Evolutionary conservation across 2,888 invertebrate genomes (phyloP).

Genomic region (Oligia latruncula): DNA sequence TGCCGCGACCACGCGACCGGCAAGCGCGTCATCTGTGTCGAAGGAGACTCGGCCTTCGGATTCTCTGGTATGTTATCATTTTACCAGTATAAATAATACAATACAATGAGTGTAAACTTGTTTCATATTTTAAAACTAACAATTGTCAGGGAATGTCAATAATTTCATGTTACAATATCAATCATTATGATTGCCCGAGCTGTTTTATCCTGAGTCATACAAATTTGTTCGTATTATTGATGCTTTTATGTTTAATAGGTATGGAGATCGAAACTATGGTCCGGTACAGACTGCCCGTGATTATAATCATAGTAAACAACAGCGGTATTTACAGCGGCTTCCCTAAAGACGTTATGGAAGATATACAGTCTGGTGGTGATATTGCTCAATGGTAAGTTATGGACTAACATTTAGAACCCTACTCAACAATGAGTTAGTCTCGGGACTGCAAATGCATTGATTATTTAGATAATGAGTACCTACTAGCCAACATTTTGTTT

Average conservation of each 20-base stretch:
- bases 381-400: constrained; percentile 93
- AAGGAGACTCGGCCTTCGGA: constrained; percentile 99
- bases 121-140: constrained; percentile 45
- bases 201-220: constrained; percentile 34
- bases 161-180: constrained; percentile 46
- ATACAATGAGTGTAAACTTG: constrained; percentile 43
- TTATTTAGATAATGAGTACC: background rate
- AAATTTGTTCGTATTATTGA: constrained; percentile 23
- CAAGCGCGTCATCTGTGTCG: constrained; percentile 97
- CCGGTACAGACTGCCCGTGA: constrained; percentile 97
- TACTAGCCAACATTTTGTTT: background rate
- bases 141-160: constrained; percentile 57
- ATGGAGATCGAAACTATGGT: constrained; percentile 99
- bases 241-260: constrained; percentile 82
- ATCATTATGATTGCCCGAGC: constrained; percentile 37
- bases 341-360: constrained; percentile 93
- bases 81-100: constrained; percentile 65
- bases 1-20: constrained; percentile 95
- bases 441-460: background rate
- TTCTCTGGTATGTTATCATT: constrained; percentile 94
- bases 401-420: background rate
- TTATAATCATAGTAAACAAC: constrained; percentile 98
- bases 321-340: constrained; percentile 98
- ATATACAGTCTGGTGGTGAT: constrained; percentile 93
- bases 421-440: background rate